A percentile compares a stretch with the other conserved stretches of the same genome.
Evolutionary conservation across 2,888 invertebrate genomes (phyloP).

Genomic region (Eurytoma californica): DNA sequence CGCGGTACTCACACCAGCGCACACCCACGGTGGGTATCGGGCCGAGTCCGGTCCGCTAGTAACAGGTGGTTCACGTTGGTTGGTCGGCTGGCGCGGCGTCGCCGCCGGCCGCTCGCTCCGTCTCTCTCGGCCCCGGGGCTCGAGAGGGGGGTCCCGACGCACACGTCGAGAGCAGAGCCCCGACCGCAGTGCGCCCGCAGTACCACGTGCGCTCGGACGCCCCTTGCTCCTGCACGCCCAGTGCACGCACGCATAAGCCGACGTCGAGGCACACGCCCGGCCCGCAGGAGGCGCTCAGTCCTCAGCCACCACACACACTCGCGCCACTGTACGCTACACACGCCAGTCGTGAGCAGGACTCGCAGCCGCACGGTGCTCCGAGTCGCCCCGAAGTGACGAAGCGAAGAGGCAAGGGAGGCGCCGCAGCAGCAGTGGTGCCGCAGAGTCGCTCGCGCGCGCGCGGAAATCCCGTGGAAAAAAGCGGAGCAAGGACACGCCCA

Average conservation of each 20-base stretch:
- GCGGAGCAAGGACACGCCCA: too few relatives aligned
- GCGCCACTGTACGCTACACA: too few relatives aligned
- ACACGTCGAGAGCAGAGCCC: constrained; percentile 14
- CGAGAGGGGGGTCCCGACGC: background rate
- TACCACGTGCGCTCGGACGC: constrained; percentile 62
- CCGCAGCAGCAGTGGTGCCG: too few relatives aligned
- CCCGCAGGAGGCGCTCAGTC: background rate
- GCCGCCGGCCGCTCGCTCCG: constrained; percentile 2
- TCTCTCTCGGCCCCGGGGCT: constrained; percentile 2
- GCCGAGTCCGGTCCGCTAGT: constrained; percentile 61
- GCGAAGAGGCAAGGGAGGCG: too few relatives aligned
- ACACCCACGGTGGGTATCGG: background rate
- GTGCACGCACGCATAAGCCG: too few relatives aligned
- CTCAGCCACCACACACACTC: too few relatives aligned
- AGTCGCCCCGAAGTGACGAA: too few relatives aligned
- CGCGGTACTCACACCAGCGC: background rate
- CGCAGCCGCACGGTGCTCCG: background rate
- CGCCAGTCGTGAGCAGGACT: too few relatives aligned
- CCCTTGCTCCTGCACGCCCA: background rate
- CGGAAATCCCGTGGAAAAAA: too few relatives aligned
- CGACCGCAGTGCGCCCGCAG: constrained; percentile 55
- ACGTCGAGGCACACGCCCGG: background rate
- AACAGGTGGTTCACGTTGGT: constrained; percentile 74
- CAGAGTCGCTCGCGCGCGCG: too few relatives aligned
- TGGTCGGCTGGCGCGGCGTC: constrained; percentile 62